Percentiles rank a stretch among this genome's conserved stretches.
Evolutionary conservation across 2,113 vertebrate species (phyloP).

Genomic region (Callipepla squamata): DNA sequence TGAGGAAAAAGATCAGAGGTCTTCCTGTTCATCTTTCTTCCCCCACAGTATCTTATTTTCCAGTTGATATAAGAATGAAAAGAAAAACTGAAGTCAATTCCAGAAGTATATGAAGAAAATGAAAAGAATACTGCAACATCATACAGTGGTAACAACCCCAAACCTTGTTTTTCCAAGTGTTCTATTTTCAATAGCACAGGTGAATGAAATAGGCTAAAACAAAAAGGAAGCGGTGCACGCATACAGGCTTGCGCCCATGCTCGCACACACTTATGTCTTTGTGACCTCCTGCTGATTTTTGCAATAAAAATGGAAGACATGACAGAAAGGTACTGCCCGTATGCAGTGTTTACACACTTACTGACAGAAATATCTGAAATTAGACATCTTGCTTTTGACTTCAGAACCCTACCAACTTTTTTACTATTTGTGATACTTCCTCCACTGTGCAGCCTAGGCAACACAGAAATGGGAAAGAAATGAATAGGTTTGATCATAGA

Average conservation of each 20-base stretch:
- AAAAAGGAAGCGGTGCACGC: not conserved
- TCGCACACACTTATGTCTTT: fast-evolving
- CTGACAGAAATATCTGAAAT: not conserved
- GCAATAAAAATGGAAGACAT: not conserved
- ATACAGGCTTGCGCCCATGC: not conserved
- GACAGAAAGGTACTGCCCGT: not conserved
- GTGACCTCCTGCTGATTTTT: not conserved
- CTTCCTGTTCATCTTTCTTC: not conserved
- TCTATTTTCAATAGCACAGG: not conserved
- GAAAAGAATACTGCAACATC: not conserved
- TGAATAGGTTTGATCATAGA: not conserved
- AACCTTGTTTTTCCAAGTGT: not conserved
- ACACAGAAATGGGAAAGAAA: not conserved
- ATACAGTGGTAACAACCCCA: not conserved
- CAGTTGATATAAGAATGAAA: not conserved
- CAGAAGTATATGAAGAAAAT: not conserved
- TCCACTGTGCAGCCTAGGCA: not conserved
- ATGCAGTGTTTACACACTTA: not conserved
- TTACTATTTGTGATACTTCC: not conserved
- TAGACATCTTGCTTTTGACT: not conserved
- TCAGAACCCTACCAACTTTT: not conserved
- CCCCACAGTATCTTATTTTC: not conserved
- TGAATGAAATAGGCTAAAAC: not conserved
- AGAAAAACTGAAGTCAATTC: not conserved
- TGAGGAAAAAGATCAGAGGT: not conserved